Percentiles rank a stretch among this genome's conserved stretches.
phyloP scores from a whole-genome alignment of 2,797 vertebrate species.

The Scyliorhinus canicula region DNA sequence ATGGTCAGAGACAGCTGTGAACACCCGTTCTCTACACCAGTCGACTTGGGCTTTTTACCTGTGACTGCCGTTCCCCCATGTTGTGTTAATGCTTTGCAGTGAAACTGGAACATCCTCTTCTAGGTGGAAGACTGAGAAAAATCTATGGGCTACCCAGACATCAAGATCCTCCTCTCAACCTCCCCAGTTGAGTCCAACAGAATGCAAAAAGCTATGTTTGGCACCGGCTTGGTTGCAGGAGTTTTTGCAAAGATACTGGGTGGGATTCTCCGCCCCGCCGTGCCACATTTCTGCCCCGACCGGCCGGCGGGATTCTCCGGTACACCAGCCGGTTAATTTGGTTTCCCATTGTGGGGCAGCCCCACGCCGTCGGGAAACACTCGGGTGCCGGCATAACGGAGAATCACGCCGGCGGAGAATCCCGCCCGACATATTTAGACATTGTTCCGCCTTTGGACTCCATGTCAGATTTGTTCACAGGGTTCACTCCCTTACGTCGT shows the following conservation, averaged over 20 bases:
- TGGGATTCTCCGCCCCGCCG: too few relatives aligned
- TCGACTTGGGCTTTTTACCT: neutral
- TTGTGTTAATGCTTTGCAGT: too few relatives aligned
- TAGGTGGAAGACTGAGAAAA: neutral
- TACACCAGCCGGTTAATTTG: too few relatives aligned
- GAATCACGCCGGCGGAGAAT: too few relatives aligned
- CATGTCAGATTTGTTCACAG: neutral
- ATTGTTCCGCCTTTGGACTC: neutral
- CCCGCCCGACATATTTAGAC: too few relatives aligned
- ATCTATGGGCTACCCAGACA: neutral
- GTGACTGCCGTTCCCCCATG: neutral
- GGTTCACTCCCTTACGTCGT: neutral
- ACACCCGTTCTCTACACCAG: neutral
- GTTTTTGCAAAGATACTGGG: too few relatives aligned
- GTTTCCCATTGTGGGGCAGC: too few relatives aligned
- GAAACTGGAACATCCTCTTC: neutral
- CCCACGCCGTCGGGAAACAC: too few relatives aligned
- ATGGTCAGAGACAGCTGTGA: too few relatives aligned
- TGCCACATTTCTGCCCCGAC: too few relatives aligned
- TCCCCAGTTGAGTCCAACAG: neutral
- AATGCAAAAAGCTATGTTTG: neutral
- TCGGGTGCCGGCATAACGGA: too few relatives aligned
- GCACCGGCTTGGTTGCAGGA: neutral
- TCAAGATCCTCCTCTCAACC: neutral
- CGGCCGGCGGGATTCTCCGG: too few relatives aligned